Conservation (phyloP, 2,888 invertebrate genomes). For the Cancer borealis region DNA sequence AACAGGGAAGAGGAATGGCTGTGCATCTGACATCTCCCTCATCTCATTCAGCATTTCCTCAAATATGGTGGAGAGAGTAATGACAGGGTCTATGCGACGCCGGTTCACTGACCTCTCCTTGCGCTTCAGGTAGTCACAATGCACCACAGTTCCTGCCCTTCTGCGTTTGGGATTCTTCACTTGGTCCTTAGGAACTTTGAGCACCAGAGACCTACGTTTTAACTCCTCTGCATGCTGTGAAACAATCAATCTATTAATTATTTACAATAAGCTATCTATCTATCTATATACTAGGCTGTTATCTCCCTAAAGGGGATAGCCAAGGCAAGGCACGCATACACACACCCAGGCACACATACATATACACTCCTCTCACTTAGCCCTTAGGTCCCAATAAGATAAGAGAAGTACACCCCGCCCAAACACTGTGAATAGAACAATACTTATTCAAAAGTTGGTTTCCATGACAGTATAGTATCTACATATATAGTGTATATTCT, state of each 20-base stretch:
- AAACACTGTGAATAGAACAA: too few relatives aligned
- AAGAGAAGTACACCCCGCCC: too few relatives aligned
- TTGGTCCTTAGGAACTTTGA: constrained; percentile 89
- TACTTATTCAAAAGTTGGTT: not conserved
- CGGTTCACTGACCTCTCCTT: constrained; percentile 92
- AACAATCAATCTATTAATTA: not conserved
- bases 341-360: too few relatives aligned
- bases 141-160: constrained; percentile 85
- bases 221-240: constrained; percentile 91
- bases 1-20: constrained; percentile 96
- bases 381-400: too few relatives aligned
- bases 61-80: constrained; percentile 90
- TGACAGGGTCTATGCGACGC: constrained; percentile 95
- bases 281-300: too few relatives aligned
- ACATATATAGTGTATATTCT: too few relatives aligned
- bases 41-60: constrained; percentile 96
- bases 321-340: too few relatives aligned
- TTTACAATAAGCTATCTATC: not conserved
- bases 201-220: constrained; percentile 87
- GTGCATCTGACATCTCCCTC: constrained; percentile 93
- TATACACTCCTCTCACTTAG: too few relatives aligned
- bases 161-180: constrained; percentile 83
- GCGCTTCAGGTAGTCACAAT: constrained; percentile 92
- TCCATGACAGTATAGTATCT: too few relatives aligned
- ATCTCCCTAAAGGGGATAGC: too few relatives aligned